phyloP scores from a whole-genome alignment of 1,140 invertebrate genomes.

The Hylaeus anthracinus region DNA sequence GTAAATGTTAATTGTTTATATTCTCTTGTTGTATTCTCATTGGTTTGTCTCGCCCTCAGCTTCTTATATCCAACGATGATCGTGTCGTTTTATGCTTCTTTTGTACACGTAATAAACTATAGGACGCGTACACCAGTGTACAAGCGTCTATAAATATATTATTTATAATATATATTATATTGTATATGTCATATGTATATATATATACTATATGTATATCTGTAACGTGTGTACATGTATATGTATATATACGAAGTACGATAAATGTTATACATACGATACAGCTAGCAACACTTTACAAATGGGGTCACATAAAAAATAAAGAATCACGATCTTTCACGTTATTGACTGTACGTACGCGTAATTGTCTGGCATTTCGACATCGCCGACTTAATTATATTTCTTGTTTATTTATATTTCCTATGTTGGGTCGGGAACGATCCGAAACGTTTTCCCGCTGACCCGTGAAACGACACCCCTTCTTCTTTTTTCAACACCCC shows the following conservation, averaged over 20 bases:
- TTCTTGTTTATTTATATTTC: constrained; percentile 6
- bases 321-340: constrained; percentile 54
- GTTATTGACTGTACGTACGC: constrained; percentile 56
- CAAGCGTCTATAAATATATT: constrained; percentile 41
- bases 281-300: constrained; percentile 62
- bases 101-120: constrained; percentile 45
- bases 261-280: constrained; percentile 42
- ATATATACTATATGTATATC: constrained; percentile 46
- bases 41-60: not conserved
- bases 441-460: constrained; percentile 4
- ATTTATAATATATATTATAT: constrained; percentile 1
- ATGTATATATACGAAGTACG: constrained; percentile 27
- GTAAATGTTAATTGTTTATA: constrained; percentile 10
- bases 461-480: constrained; percentile 13
- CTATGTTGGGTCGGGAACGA: constrained; percentile 15
- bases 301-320: constrained; percentile 67
- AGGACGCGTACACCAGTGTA: constrained; percentile 45
- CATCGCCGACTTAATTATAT: constrained; percentile 7
- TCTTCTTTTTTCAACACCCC: not conserved
- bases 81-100: constrained; percentile 17
- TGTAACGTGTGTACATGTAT: constrained; percentile 31
- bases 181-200: constrained; percentile 32
- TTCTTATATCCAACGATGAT: constrained; percentile 27
- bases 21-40: not conserved
- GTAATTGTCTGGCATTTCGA: constrained; percentile 9